Base-by-base conservation (phyloP, 2,797 vertebrate genomes). In the Eupleurogrammus muticus region DNA sequence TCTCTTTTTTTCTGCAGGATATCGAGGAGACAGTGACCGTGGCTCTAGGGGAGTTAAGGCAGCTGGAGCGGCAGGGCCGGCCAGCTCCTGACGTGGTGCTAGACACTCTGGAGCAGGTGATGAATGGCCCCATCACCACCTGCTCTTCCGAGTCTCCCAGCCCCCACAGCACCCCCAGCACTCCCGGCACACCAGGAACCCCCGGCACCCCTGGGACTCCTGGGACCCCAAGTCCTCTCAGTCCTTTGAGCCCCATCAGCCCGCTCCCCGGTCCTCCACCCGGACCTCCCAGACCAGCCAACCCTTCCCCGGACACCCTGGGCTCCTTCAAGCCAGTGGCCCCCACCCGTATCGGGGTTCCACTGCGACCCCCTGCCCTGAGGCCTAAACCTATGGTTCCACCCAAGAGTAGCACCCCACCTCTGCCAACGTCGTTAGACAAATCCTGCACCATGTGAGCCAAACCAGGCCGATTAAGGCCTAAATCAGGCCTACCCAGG, bases 371-470 rank as follows among this genome's bases (percentile, higher is more conserved):
- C 35, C 98, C 97, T 0, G 97, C 96, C 58, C 94, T 99, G n/a
- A 94, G 97, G 91, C 98, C 98, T 42, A 99, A 99, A 90, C 98
- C 98, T 3, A 84, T 95, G 63, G 93, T 99, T 82, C 95, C 98
- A 66, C 97, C 98, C 81, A 99, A 97, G 94, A 98, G 96, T 91
- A 96, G 95, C 73, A 94, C 96, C 28, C 90, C 96, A 2, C 93
- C 94, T 59, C 90, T 90, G 55, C 97, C 95, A 85, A 95, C 96
- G 5, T 93, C 96, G 12, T 82, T 95, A 8, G 98, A 99, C 94
- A 99, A 99, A 89, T 99, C 97, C 72, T 98, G 97, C 95, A 99
- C 97, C 63, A 99, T 99, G 98, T 99, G 94, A 96, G 90, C 83
- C 83, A 79, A 95, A 89, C 75, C 54, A 38, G 81, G 88, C 81